Evolutionary conservation across 2,797 vertebrate genomes (phyloP).

Genomic region (Picus viridis): DNA sequence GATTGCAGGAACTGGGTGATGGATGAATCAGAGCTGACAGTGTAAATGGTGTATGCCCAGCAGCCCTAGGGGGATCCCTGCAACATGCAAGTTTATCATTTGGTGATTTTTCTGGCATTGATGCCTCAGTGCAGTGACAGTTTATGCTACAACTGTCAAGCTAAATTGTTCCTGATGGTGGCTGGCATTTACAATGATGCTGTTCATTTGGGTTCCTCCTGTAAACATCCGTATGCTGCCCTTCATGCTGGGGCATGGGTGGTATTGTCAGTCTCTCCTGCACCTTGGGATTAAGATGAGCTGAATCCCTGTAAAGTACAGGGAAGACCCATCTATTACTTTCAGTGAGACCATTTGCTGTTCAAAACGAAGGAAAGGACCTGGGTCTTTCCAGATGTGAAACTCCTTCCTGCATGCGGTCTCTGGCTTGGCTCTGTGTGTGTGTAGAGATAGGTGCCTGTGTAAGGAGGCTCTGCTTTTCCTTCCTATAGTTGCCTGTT

Average conservation of each 20-base stretch:
- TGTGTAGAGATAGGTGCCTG: neutral
- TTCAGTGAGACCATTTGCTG: neutral
- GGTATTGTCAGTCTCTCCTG: neutral
- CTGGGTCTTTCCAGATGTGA: neutral
- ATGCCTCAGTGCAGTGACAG: slow-evolving; percentile 41
- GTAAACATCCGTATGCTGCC: neutral
- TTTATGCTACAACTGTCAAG: slow-evolving; percentile 50
- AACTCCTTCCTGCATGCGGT: neutral
- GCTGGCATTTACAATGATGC: slow-evolving; percentile 41
- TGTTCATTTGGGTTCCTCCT: slow-evolving; percentile 40
- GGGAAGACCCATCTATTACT: accelerated
- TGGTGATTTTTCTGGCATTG: slow-evolving; percentile 58
- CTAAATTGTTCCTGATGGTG: slow-evolving; percentile 49
- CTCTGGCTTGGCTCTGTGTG: neutral
- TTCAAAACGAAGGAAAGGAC: neutral
- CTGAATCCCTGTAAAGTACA: neutral
- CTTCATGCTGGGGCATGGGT: neutral
- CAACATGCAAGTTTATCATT: slow-evolving; percentile 40
- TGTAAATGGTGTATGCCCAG: slow-evolving; percentile 36
- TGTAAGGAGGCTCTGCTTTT: neutral
- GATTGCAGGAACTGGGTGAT: slow-evolving; percentile 1
- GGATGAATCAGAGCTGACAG: slow-evolving; percentile 46
- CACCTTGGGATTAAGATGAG: neutral
- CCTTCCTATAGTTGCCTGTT: neutral
- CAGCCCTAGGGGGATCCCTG: slow-evolving; percentile 30